Percentiles rank a stretch among this genome's conserved stretches.
These are phyloP conservation scores for Xenus cinereus DNA, from an alignment of 2,113 vertebrate species.

Conservation along the genomic window DNA sequence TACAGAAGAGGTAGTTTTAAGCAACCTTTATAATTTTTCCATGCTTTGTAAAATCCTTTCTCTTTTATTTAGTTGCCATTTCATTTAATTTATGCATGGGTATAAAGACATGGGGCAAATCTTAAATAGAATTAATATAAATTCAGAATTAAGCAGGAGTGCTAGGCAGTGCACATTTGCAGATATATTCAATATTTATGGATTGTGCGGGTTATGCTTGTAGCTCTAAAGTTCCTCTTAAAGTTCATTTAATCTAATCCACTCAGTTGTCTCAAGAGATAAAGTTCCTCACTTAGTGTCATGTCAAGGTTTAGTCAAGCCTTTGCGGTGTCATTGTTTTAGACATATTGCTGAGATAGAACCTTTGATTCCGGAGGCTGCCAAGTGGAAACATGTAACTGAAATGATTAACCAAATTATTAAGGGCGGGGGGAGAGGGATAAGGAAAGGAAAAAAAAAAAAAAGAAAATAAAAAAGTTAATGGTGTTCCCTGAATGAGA, in stretches of 20 bases:
- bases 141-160: background rate
- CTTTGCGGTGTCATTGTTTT: constrained; percentile 6
- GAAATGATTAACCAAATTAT: constrained; percentile 52
- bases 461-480: background rate
- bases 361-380: background rate
- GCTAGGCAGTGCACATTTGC: background rate
- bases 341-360: constrained; percentile 39
- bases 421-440: background rate
- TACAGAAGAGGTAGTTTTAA: background rate
- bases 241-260: constrained; percentile 43
- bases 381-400: constrained; percentile 12
- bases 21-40: background rate
- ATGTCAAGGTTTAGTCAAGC: constrained; percentile 25
- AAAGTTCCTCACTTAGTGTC: constrained; percentile 31
- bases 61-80: background rate
- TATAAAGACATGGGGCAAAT: background rate
- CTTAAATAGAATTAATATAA: background rate
- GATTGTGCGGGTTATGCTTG: background rate
- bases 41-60: background rate
- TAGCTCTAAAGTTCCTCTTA: background rate
- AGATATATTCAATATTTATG: constrained; percentile 18
- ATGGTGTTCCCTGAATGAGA: background rate
- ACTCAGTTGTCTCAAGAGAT: constrained; percentile 21
- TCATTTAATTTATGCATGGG: background rate
- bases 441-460: background rate